Base-by-base conservation (phyloP, 2,888 invertebrate species). In the Synanthedon vespiformis region DNA sequence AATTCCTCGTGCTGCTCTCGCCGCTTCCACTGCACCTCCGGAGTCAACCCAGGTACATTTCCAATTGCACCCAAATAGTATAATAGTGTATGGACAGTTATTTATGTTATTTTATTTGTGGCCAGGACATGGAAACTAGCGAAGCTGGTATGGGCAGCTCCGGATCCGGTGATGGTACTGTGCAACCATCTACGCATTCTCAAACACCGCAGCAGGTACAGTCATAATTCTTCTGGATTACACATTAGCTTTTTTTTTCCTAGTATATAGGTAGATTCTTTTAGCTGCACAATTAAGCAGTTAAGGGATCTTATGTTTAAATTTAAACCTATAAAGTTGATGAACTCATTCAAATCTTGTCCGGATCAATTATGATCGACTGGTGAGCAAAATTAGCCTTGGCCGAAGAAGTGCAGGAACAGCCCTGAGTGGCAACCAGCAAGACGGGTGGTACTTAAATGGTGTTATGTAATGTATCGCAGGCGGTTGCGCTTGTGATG, bases 401-500 rank as follows among this genome's bases (percentile, higher is more conserved):
- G 22, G 22, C 1, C 22, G 4, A 22, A 22, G 22, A 4, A 0
- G 4, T 22, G 22, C 4, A 22, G 18, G 18, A 18, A 18, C 3
- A 27, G 27, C 27, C 27, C 8, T 27, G 8, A 27, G 27, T 6
- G 27, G 27, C 27, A 27, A 27, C 6, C 27, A 27, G 27, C 27
- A 27, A 27, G 18, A 27, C 27, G 8, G 34, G 34, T 34, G 10
- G 34, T 34, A 34, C 2, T 34, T 34, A 10, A 34, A 34, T 34
- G 34, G 34, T 34, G 10, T 34, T 34, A 34, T 10, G 5, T 22
- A n/a, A 34, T 52, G 48, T 51, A 13, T 53, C 40, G 5, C 89
- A 92, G 85, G 92, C 91, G 0, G 92, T 93, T 6, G 93, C 93
- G 0, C 77, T 93, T 57, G 92, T 93, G 16, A 86, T 92, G 62